Conservation (phyloP, 2,797 vertebrate species). For the Melanogrammus aeglefinus region DNA sequence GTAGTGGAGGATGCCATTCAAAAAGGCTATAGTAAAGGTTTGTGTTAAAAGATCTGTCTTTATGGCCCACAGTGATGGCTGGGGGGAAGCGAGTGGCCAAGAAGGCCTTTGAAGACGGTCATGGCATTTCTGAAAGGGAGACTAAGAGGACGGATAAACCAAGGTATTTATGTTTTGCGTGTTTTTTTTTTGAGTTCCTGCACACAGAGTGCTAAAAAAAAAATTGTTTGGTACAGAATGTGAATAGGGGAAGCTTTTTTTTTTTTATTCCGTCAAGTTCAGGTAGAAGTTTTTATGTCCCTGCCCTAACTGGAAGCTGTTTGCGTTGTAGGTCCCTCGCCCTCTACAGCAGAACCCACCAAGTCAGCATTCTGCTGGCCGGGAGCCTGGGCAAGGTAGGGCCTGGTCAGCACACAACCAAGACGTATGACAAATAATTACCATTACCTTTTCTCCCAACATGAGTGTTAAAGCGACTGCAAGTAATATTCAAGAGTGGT, state of each 20-base stretch:
- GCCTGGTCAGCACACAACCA: background rate
- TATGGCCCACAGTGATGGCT: constrained; percentile 78
- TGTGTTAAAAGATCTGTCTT: background rate
- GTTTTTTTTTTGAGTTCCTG: background rate
- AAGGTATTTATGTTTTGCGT: constrained; percentile 63
- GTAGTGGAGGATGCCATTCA: no score
- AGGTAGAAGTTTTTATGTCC: background rate
- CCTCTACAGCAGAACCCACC: constrained; percentile 76
- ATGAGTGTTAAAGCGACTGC: background rate
- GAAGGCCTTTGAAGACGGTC: constrained; percentile 77
- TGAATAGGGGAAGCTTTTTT: background rate
- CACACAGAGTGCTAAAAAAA: background rate
- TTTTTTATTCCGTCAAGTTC: background rate
- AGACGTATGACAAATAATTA: background rate
- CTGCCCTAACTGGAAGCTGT: constrained; percentile 12
- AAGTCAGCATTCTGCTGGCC: constrained; percentile 71
- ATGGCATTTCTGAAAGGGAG: constrained; percentile 73
- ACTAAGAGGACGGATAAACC: constrained; percentile 76
- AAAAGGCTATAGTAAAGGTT: background rate
- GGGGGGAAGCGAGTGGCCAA: constrained; percentile 86
- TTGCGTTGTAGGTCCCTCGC: constrained; percentile 58
- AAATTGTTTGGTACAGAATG: background rate
- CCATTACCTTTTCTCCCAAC: background rate
- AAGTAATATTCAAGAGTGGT: background rate
- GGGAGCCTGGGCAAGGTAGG: constrained; percentile 85